A percentile compares a stretch with the other conserved stretches of the same genome.
These are phyloP conservation scores for Microchrysa polita DNA, from an alignment of 2,888 invertebrate genomes.

Conservation along the genomic window DNA sequence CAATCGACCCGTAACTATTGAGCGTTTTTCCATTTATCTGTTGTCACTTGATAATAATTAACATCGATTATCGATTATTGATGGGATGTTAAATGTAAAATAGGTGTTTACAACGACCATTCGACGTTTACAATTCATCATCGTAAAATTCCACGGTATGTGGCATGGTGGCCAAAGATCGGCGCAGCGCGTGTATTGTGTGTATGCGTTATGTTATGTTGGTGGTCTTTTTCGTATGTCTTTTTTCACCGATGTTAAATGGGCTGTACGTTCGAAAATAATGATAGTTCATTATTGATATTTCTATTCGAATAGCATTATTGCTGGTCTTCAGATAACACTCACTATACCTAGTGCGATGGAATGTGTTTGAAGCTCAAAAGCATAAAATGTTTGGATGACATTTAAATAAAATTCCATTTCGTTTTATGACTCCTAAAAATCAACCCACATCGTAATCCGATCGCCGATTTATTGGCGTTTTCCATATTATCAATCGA, in stretches of 20 bases:
- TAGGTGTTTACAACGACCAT: conserved; percentile 38
- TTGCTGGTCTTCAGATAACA: too few species aligned
- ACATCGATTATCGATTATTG: conserved; percentile 42
- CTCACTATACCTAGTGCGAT: too few species aligned
- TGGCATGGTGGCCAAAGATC: too few species aligned
- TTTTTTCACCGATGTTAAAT: not conserved
- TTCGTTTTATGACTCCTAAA: too few species aligned
- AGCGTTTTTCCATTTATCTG: conserved; percentile 39
- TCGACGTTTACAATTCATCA: conserved; percentile 38
- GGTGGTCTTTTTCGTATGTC: conserved; percentile 21
- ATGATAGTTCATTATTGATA: not conserved
- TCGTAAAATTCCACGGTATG: conserved; percentile 2
- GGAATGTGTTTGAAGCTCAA: too few species aligned
- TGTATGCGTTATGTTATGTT: not conserved
- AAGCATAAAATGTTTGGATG: too few species aligned
- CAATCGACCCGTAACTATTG: not conserved
- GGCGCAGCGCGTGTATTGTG: too few species aligned
- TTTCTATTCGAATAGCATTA: not conserved
- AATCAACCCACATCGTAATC: too few species aligned
- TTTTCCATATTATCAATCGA: too few species aligned
- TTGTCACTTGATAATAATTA: conserved; percentile 43
- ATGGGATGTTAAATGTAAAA: conserved; percentile 41
- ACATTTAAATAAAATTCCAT: too few species aligned
- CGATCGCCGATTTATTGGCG: too few species aligned
- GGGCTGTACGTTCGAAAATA: not conserved